These are phyloP conservation scores for Scaptomyza polygonia DNA, from an alignment of 2,888 invertebrate genomes.

Conservation along the genomic window DNA sequence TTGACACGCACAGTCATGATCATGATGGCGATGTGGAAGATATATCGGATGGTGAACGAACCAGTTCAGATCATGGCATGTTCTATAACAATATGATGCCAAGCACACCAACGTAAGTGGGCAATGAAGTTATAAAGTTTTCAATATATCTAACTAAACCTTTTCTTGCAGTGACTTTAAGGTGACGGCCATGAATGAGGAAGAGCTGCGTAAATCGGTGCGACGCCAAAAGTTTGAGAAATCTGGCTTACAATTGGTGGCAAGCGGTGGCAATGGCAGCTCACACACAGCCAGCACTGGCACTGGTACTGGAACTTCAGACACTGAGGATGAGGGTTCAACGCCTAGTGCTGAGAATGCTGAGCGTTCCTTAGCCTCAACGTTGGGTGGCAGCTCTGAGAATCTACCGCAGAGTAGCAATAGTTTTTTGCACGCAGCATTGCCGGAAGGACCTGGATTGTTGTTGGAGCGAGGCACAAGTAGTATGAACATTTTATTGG, in stretches of 20 bases:
- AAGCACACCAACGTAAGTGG: slow-evolving; percentile 84
- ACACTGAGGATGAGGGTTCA: slow-evolving; percentile 90
- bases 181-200: slow-evolving; percentile 94
- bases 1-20: slow-evolving; percentile 89
- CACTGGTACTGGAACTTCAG: slow-evolving; percentile 88
- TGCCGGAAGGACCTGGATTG: slow-evolving; percentile 83
- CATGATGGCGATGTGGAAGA: slow-evolving; percentile 95
- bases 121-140: not conserved
- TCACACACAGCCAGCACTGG: slow-evolving; percentile 85
- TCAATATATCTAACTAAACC: not conserved
- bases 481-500: slow-evolving; percentile 66
- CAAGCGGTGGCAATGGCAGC: slow-evolving; percentile 84
- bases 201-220: slow-evolving; percentile 91
- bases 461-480: slow-evolving; percentile 82
- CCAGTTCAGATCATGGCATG: slow-evolving; percentile 90
- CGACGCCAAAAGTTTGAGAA: slow-evolving; percentile 88
- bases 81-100: slow-evolving; percentile 88
- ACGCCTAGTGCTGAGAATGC: slow-evolving; percentile 93
- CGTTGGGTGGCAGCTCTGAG: slow-evolving; percentile 91
- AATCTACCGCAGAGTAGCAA: slow-evolving; percentile 82
- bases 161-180: slow-evolving; percentile 89
- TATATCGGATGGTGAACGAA: slow-evolving; percentile 92
- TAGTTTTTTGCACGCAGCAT: slow-evolving; percentile 83
- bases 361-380: slow-evolving; percentile 88
- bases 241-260: slow-evolving; percentile 81